Base-by-base conservation (phyloP, 2,113 vertebrate genomes). In the Astatoreochromis straeleni region DNA sequence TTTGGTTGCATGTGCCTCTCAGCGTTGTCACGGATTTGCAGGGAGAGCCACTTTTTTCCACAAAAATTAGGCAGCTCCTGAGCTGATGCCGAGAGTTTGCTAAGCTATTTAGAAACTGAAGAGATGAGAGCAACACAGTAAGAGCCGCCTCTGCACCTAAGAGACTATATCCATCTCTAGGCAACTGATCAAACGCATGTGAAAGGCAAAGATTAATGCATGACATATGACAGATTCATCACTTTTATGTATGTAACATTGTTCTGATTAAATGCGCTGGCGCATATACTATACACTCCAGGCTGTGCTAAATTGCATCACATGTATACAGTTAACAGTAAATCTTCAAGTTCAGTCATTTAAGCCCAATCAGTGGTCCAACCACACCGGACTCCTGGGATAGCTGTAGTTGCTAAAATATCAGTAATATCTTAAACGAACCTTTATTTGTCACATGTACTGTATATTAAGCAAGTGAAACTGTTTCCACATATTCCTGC, bases 21-120 rank as follows among this genome's bases (percentile, higher is more conserved):
- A n/a, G 70, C 2, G 3, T 49, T 49, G 42, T 49, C 70, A 0
- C 3, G 0, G 26, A 78, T 12, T 29, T 19, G 16, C 0, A 0
- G 3, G 6, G 6, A 78, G 16, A 19, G 10, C 0, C 6, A 49
- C 26, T 31, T 31, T 24, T 42, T 73, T 26, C 6, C 40, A 75
- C 24, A 47, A 75, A 29, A 75, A 75, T 26, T 47, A 75, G 70
- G 70, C 70, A 19, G 42, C 16, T 78, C 5, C 1, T 7, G 26
- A 49, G 16, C 16, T 31, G 42, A n/a, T 38, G 60, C 17, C 2
- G 31, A 63, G 17, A 35, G 58, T 38, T 65, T 65, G 11, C 19
- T 38, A 40, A 49, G 9, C 45, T 78, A 49, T 78, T 47, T 29
- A 75, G 24, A 24, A 47, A 29, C 9, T 7, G 68, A 75, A 1